Base-by-base conservation (phyloP, 2,797 vertebrate species). In the Enoplosus armatus region DNA sequence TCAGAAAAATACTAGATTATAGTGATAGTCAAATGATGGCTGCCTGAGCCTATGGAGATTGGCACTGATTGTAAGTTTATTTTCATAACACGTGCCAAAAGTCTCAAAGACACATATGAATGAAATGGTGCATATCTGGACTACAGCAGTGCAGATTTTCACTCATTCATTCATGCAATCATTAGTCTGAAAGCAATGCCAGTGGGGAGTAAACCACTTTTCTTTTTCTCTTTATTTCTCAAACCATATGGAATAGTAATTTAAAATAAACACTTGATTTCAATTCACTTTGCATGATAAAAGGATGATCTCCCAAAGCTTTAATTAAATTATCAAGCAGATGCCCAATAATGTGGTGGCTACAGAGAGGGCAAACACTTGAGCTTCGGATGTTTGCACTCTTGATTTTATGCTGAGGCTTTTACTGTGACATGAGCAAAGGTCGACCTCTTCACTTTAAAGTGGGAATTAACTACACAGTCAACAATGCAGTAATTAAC, bases 101-200 rank as follows among this genome's bases (percentile, higher is more conserved):
- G 50, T 48, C 47, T 63, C n/a, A 70, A 58, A 75, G 58, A 83
- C 55, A 48, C n/a, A 50, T 27, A 27, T 61, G 47, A 80, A 66
- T 66, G 48, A 79, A 87, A 66, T 50, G 35, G 24, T 26, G 67
- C 58, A 81, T 80, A 85, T 73, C 15, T 54, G 62, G 47, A 76
- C 50, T n/a, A 68, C 51, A 77, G 75, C 51, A 22, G 85, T 93
- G 83, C 91, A 92, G 93, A 95, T 6, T 64, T 53, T 73, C 27
- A 56, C 68, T 85, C 89, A 87, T 85, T 75, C 75, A 93, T 94
- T 95, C 92, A 88, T 80, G 85, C 85, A 85, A 90, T 90, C 87
- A 90, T 95, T 95, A 95, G 94, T 94, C 90, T 94, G 82, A 63
- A 27, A 71, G 83, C 75, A 86, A 89, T 87, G 68, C 62, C 84